phyloP scores from a whole-genome alignment of 2,113 vertebrate genomes.

The Sardina pilchardus region DNA sequence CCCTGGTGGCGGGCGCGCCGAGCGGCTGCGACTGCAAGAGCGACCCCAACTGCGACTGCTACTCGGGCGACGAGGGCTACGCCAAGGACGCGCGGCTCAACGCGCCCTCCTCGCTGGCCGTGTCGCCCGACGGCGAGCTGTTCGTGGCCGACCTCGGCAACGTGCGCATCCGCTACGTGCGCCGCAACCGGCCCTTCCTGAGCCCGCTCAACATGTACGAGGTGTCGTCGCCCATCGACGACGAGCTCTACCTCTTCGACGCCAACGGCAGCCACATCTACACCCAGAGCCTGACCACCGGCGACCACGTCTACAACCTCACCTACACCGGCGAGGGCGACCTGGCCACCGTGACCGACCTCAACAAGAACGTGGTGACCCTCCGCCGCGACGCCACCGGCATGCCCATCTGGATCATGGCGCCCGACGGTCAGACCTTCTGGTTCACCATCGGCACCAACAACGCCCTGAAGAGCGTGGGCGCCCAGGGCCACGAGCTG shows the following conservation, averaged over 20 bases:
- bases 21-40: conserved; percentile 97
- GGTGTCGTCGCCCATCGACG: conserved; percentile 90
- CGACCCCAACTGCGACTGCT: conserved; percentile 96
- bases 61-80: conserved; percentile 93
- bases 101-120: conserved; percentile 86
- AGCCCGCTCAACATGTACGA: conserved; percentile 94
- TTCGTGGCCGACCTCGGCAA: conserved; percentile 94
- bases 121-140: conserved; percentile 91
- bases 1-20: conserved; percentile 87
- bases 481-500: conserved; percentile 89
- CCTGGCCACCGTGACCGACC: conserved; percentile 86
- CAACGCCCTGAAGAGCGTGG: conserved; percentile 87
- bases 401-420: conserved; percentile 92
- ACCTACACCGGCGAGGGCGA: conserved; percentile 89
- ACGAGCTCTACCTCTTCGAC: conserved; percentile 96
- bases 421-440: conserved; percentile 91
- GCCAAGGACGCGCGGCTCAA: conserved; percentile 96
- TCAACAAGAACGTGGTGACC: conserved; percentile 87
- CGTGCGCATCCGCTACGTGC: conserved; percentile 90
- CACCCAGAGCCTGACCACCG: conserved; percentile 93
- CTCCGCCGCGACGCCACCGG: conserved; percentile 88
- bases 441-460: conserved; percentile 98
- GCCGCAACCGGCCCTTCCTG: conserved; percentile 91
- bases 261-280: conserved; percentile 92
- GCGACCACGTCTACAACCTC: conserved; percentile 94